Percentiles rank a stretch among this genome's conserved stretches.
Evolutionary conservation across 1,140 invertebrate genomes (phyloP).

Genomic region (Galleria mellonella): DNA sequence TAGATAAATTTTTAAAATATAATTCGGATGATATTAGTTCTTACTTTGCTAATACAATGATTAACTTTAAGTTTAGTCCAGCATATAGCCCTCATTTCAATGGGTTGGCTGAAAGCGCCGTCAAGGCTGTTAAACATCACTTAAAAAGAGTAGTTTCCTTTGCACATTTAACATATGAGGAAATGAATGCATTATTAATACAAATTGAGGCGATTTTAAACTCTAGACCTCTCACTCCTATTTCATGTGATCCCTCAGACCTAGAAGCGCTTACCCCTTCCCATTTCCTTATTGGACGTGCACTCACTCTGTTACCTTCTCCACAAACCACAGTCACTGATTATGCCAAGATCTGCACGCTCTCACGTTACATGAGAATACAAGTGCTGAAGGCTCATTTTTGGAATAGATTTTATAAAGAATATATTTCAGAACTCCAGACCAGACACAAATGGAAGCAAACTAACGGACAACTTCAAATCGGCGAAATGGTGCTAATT

Average conservation of each 20-base stretch:
- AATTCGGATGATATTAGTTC: neutral
- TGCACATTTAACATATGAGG: neutral
- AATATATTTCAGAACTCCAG: neutral
- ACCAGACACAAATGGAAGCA: neutral
- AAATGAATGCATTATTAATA: neutral
- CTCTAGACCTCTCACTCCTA: neutral
- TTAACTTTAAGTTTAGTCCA: neutral
- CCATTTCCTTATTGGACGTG: neutral
- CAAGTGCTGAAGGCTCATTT: neutral
- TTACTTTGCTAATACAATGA: neutral
- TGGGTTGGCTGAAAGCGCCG: neutral
- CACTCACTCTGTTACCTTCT: neutral
- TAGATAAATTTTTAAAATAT: neutral
- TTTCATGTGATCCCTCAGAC: neutral
- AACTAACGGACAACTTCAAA: neutral
- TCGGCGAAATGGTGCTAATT: neutral
- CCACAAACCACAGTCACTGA: too few species aligned
- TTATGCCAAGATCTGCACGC: neutral
- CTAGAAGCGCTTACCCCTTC: neutral
- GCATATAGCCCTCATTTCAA: neutral
- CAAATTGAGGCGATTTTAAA: neutral
- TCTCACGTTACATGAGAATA: neutral
- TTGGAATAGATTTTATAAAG: neutral
- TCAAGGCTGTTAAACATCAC: neutral
- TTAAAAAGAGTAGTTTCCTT: neutral